phyloP scores from a whole-genome alignment of 2,888 invertebrate species.

The Panopea generosa region DNA sequence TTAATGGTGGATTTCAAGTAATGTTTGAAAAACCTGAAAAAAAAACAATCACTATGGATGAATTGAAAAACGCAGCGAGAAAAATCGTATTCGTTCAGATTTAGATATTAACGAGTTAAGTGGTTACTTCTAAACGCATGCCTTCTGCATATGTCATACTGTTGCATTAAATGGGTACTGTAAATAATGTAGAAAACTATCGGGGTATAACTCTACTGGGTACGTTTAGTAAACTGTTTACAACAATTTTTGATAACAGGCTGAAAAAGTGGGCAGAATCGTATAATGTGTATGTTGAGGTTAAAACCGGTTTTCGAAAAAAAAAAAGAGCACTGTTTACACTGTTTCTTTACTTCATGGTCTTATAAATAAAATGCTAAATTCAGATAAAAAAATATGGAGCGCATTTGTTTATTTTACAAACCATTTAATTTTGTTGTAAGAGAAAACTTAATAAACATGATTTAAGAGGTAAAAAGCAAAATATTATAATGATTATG shows the following conservation, averaged over 20 bases:
- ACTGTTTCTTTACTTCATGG: constrained; percentile 11
- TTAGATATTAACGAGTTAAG: constrained; percentile 17
- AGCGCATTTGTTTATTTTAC: constrained; percentile 3
- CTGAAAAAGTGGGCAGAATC: constrained; percentile 1
- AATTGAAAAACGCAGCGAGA: neutral
- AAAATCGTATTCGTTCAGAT: constrained; percentile 17
- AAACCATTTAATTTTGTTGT: constrained; percentile 3
- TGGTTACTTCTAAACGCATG: neutral
- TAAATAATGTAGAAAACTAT: constrained; percentile 25
- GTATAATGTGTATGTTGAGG: constrained; percentile 20
- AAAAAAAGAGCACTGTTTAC: neutral
- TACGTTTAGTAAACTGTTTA: constrained; percentile 28
- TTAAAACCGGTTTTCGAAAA: constrained; percentile 14
- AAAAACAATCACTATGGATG: neutral
- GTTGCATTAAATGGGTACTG: neutral
- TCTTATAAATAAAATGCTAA: neutral
- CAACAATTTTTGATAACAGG: constrained; percentile 11
- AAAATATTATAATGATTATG: neutral
- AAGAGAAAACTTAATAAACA: neutral
- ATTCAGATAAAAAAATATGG: neutral
- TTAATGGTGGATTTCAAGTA: no score
- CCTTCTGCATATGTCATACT: constrained; percentile 5
- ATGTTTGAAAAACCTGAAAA: constrained; percentile 22
- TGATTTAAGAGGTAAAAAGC: neutral
- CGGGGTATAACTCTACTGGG: constrained; percentile 21